A percentile compares a stretch with the other conserved stretches of the same genome.
Evolutionary conservation across 2,888 invertebrate genomes (phyloP).

Genomic region (Apamea sordens): DNA sequence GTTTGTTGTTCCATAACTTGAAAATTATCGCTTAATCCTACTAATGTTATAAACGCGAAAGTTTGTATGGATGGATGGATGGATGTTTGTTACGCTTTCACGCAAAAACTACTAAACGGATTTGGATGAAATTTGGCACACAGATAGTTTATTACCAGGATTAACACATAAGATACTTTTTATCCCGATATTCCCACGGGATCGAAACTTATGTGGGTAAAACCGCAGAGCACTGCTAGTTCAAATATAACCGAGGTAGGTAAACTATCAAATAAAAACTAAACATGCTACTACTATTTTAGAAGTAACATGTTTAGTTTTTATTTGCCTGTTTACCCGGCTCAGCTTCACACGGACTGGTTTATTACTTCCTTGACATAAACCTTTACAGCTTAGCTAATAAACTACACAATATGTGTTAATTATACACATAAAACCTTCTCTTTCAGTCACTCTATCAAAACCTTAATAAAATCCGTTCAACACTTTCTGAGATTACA

Average conservation of each 20-base stretch:
- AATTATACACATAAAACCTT: slow-evolving; percentile 23
- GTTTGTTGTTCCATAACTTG: too few relatives aligned
- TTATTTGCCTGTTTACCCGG: not conserved
- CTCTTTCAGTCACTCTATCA: not conserved
- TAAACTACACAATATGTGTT: slow-evolving; percentile 20
- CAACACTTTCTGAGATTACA: not conserved
- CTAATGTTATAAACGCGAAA: too few relatives aligned
- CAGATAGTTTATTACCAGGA: too few relatives aligned
- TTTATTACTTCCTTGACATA: slow-evolving; percentile 4
- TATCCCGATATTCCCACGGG: too few relatives aligned
- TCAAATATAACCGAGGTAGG: not conserved
- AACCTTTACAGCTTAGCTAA: slow-evolving; percentile 10
- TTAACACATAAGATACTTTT: too few relatives aligned
- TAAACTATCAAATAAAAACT: not conserved
- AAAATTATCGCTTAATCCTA: too few relatives aligned
- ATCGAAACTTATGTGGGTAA: too few relatives aligned
- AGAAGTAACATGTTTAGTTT: not conserved
- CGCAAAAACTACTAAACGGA: too few relatives aligned
- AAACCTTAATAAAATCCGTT: not conserved
- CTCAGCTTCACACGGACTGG: not conserved
- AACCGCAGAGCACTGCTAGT: too few relatives aligned
- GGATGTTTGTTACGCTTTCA: too few relatives aligned
- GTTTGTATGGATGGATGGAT: too few relatives aligned
- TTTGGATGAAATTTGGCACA: too few relatives aligned
- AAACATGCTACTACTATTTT: not conserved